phyloP scores from a whole-genome alignment of 1,140 invertebrate species.

The Lamellibrachia luymesi region DNA sequence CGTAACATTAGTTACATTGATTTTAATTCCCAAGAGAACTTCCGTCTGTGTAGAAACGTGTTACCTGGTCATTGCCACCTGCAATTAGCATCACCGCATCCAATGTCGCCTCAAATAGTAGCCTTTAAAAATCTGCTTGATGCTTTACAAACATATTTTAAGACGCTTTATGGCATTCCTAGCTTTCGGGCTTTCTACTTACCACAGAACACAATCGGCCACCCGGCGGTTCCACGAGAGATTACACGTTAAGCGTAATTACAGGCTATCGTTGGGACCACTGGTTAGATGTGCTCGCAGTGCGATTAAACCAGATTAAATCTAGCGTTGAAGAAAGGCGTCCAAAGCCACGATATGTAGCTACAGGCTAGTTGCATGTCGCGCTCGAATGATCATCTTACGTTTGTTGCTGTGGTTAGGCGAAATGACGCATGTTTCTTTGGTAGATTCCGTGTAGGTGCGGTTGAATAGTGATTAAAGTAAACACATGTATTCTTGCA shows the following conservation, averaged over 20 bases:
- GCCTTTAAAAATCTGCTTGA: not conserved
- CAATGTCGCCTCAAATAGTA: not conserved
- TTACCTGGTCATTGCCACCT: not conserved
- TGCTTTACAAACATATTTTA: not conserved
- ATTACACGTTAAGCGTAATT: not conserved
- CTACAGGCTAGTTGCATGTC: not conserved
- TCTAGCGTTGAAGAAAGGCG: not conserved
- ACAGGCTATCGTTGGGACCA: not conserved
- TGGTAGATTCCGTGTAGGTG: not conserved
- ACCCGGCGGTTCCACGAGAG: not conserved
- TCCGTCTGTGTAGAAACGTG: not conserved
- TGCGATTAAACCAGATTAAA: not conserved
- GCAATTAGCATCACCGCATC: not conserved
- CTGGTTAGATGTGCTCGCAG: not conserved
- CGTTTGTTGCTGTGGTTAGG: not conserved
- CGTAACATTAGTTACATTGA: not conserved
- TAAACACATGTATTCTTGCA: not conserved
- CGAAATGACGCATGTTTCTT: not conserved
- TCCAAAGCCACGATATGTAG: not conserved
- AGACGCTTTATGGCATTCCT: not conserved
- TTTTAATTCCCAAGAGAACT: not conserved
- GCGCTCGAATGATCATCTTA: not conserved
- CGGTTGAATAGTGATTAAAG: not conserved
- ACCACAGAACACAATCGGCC: not conserved
- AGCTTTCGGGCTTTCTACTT: not conserved